Evolutionary conservation across 2,888 invertebrate genomes (phyloP), one percentile per base, ranked within the genome.

Genomic region (Cyaniris semiargus): DNA sequence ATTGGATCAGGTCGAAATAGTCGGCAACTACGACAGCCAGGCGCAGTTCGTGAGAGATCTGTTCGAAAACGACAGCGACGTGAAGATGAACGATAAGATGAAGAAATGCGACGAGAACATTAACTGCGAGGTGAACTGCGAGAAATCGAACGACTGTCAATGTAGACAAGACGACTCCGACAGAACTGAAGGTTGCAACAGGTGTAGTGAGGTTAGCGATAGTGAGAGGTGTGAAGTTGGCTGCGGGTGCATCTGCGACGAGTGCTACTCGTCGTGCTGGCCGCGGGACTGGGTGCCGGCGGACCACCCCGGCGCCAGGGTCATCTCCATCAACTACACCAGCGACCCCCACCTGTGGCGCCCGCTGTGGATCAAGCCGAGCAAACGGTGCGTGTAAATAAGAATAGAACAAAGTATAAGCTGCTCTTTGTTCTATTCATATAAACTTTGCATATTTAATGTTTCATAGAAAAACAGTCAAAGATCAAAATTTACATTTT

Each of bases 221-320:
- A 84, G 83, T 13, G 79, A 74, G 7, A 84, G 81, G 60, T 92
- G 93, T 71, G 85, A 86, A 48, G 81, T 85, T 0, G 94, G 93
- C 0, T 93, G 93, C 60, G 93, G 93, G 0, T 94, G 94, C 77
- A 79, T 89, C 0, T 93, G 93, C 76, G 91, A 90, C 44, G 85
- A 90, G 4, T 94, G 94, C 77, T 96, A 95, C 83, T 95, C 96
- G 0, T 87, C 90, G 15, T 98, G 98, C 84, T 98, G 98, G 98
- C 98, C 98, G 0, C 94, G 95, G 79, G 98, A 98, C 86, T 98
- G 98, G 98, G 88, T 98, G 34, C 96, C 96, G 0, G 86, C 95
- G 60, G 98, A 98, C 85, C 96, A 96, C 84, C 96, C 97, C 0
- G 95, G 96, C 0, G 96, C 96, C 0, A 94, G 98, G 70, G 95